These are phyloP conservation scores for Ormyrus thymus DNA, from an alignment of 2,888 invertebrate species.

Conservation along the genomic window DNA sequence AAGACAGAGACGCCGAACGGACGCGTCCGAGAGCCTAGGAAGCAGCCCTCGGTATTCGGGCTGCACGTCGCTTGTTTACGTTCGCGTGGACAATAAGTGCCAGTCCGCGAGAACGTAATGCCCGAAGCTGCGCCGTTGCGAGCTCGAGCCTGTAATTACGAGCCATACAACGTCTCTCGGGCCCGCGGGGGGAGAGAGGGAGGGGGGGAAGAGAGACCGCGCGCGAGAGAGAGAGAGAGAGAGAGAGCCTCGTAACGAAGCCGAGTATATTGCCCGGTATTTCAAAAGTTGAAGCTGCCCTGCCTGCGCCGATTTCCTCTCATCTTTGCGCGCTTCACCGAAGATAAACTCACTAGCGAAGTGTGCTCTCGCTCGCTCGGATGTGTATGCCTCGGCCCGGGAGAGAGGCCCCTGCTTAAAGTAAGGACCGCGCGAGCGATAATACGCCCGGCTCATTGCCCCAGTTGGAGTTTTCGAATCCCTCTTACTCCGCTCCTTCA, in stretches of 20 bases:
- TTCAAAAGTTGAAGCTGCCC: conserved; percentile 60
- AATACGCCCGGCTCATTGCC: conserved; percentile 23
- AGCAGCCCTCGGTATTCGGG: no score
- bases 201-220: no score
- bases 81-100: conserved; percentile 58
- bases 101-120: conserved; percentile 63
- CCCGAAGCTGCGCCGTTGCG: conserved; percentile 68
- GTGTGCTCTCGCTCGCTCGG: conserved; percentile 4
- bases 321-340: neutral
- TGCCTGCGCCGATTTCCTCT: conserved; percentile 27
- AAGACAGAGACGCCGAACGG: no score
- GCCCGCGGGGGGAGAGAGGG: conserved; percentile 54
- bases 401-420: conserved; percentile 14
- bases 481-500: conserved; percentile 7
- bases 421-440: neutral
- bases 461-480: conserved; percentile 10
- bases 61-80: neutral
- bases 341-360: conserved; percentile 19
- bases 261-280: conserved; percentile 71
- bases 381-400: neutral
- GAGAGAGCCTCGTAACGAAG: conserved; percentile 70
- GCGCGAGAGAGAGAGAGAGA: no score
- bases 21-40: no score
- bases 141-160: conserved; percentile 73
- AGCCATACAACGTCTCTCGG: conserved; percentile 71